A percentile compares a stretch with the other conserved stretches of the same genome.
Conservation (phyloP, 2,888 invertebrate species). For the Hipparchia sbordonii region DNA sequence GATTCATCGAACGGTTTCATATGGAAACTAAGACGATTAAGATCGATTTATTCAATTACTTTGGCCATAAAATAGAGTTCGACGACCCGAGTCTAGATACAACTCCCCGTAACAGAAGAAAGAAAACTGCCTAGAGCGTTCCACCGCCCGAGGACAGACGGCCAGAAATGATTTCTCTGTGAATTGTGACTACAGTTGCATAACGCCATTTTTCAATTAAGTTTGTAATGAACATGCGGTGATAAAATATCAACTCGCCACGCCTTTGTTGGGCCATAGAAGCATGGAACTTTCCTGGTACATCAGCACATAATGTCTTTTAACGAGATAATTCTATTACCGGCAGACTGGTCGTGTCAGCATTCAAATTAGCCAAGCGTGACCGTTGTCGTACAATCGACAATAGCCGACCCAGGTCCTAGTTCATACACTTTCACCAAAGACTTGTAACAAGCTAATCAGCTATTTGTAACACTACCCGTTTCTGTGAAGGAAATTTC, state of each 20-base stretch:
- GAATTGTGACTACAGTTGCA: slow-evolving; percentile 66
- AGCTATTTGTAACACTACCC: slow-evolving; percentile 39
- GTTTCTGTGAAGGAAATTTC: slow-evolving; percentile 16
- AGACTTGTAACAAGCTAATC: slow-evolving; percentile 52
- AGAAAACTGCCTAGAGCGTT: slow-evolving; percentile 72
- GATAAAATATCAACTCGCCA: slow-evolving; percentile 38
- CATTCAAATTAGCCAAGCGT: slow-evolving; percentile 70
- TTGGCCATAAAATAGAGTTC: slow-evolving; percentile 66
- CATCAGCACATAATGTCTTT: slow-evolving; percentile 65
- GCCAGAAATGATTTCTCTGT: slow-evolving; percentile 70
- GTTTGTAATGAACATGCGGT: slow-evolving; percentile 40
- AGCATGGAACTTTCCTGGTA: slow-evolving; percentile 57
- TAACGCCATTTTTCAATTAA: slow-evolving; percentile 71
- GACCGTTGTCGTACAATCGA: slow-evolving; percentile 65
- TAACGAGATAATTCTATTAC: slow-evolving; percentile 61
- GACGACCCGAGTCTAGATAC: slow-evolving; percentile 61
- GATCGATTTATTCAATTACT: slow-evolving; percentile 72
- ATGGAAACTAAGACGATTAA: slow-evolving; percentile 68
- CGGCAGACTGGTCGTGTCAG: slow-evolving; percentile 59
- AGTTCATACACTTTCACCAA: slow-evolving; percentile 61
- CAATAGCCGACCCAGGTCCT: slow-evolving; percentile 52
- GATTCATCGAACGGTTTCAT: slow-evolving; percentile 62
- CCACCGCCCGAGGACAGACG: slow-evolving; percentile 66
- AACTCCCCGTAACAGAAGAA: slow-evolving; percentile 64
- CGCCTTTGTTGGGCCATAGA: slow-evolving; percentile 35